These are phyloP conservation scores for Bedellia somnulentella DNA, from an alignment of 2,888 invertebrate genomes.

Conservation along the genomic window DNA sequence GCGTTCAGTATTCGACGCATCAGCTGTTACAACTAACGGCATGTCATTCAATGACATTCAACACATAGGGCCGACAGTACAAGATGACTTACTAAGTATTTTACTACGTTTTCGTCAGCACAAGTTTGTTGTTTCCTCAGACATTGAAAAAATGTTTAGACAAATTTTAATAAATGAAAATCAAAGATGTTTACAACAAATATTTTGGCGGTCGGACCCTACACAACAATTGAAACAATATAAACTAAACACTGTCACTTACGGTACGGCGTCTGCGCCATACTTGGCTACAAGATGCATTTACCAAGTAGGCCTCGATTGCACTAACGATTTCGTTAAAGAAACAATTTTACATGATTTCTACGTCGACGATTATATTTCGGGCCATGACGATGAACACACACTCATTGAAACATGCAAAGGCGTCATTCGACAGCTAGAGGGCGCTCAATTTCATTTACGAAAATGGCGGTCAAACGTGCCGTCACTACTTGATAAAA, in stretches of 20 bases:
- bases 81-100: conserved; percentile 11
- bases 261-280: conserved; percentile 2
- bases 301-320: not conserved
- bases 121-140: conserved; percentile 9
- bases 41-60: too few species aligned
- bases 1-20: too few species aligned
- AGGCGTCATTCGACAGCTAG: conserved; percentile 9
- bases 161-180: not conserved
- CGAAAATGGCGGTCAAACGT: conserved; percentile 14
- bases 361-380: conserved; percentile 14
- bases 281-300: conserved; percentile 2
- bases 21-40: too few species aligned
- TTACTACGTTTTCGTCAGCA: conserved; percentile 11
- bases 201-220: not conserved
- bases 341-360: conserved; percentile 10
- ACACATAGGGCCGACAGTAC: conserved; percentile 11
- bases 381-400: conserved; percentile 9
- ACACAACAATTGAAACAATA: not conserved
- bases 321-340: conserved; percentile 6
- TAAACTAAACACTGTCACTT: conserved; percentile 2
- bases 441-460: conserved; percentile 12
- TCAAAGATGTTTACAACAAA: conserved; percentile 1
- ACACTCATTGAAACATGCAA: conserved; percentile 7
- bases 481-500: conserved; percentile 4
- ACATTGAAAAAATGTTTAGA: conserved; percentile 1